These are phyloP conservation scores for Megalops atlanticus DNA, from an alignment of 2,113 vertebrate genomes.

Conservation along the genomic window DNA sequence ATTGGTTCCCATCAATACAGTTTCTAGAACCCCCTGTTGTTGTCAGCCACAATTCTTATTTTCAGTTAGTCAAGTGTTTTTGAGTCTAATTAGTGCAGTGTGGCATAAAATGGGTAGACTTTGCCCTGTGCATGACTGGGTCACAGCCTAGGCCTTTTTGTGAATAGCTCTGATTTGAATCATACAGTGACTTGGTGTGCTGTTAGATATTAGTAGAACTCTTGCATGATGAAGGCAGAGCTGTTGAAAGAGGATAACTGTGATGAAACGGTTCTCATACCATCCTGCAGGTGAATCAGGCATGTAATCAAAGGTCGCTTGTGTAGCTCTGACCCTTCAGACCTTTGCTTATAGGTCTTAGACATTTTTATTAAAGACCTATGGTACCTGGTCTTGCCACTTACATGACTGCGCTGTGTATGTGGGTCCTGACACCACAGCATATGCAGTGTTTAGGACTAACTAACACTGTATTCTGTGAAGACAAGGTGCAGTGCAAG, in stretches of 20 bases:
- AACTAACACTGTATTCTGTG: no score
- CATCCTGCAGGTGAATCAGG: not conserved
- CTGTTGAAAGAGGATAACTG: not conserved
- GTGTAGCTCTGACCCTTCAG: no score
- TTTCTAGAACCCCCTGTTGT: not conserved
- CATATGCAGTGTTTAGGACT: no score
- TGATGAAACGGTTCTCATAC: not conserved
- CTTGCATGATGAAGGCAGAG: not conserved
- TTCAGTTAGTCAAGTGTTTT: not conserved
- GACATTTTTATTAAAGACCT: no score
- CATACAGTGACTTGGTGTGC: not conserved
- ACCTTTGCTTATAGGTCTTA: no score
- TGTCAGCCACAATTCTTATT: not conserved
- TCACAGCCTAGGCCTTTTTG: not conserved
- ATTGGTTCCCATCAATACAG: not conserved
- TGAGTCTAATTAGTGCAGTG: not conserved
- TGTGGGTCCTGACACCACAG: no score
- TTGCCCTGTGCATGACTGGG: not conserved
- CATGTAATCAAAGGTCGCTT: no score
- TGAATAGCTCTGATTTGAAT: not conserved
- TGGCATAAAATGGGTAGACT: not conserved
- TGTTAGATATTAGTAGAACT: not conserved
- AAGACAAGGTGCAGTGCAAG: no score
- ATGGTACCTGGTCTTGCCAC: no score
- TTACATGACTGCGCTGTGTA: no score